Evolutionary conservation across 2,888 invertebrate species (phyloP), one percentile per base, ranked within the genome.

Genomic region (Ectemnius continuus): DNA sequence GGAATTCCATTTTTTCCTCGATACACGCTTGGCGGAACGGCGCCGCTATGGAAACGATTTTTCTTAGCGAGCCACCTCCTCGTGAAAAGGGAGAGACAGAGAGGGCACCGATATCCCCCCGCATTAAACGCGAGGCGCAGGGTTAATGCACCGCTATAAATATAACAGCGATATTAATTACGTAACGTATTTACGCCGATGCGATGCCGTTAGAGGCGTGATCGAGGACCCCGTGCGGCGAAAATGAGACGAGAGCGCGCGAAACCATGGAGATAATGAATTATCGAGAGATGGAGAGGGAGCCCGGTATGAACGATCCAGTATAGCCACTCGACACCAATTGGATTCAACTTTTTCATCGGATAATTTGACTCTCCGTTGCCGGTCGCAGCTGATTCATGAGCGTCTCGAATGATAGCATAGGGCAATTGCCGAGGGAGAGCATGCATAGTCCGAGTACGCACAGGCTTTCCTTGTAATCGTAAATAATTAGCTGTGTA

Each of bases 91-190:
- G 16, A 52, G 16, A 52, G 16, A 16, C 8, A 52, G 52, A 16
- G 16, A 52, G 52, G 6, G 16, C 4, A 5, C 1, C 52, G 52
- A 52, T 52, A 52, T 5, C n/a, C 16, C 48, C n/a, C 58, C 56
- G 76, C 73, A 81, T 79, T 82, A 82, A 82, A 80, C 73, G 8
- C 6, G 36, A 36, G 11, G 73, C 70, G 64, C 66, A 65, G 76
- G 82, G 82, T 82, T 82, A 82, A 82, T 79, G 82, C 80, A 82
- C 81, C 73, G 80, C 79, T 83, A 79, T 83, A 82, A 83, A 83
- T 80, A 83, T 80, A 79, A 74, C 72, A 73, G 74, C 66, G 78
- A 83, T 83, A 82, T 82, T 82, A 82, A 82, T 82, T 82, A 82
- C 80, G 76, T 77, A 82, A 82, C 83, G 79, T 79, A 82, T 82